Evolutionary conservation across 2,113 vertebrate genomes (phyloP).

Genomic region (Alexandromys fortis): DNA sequence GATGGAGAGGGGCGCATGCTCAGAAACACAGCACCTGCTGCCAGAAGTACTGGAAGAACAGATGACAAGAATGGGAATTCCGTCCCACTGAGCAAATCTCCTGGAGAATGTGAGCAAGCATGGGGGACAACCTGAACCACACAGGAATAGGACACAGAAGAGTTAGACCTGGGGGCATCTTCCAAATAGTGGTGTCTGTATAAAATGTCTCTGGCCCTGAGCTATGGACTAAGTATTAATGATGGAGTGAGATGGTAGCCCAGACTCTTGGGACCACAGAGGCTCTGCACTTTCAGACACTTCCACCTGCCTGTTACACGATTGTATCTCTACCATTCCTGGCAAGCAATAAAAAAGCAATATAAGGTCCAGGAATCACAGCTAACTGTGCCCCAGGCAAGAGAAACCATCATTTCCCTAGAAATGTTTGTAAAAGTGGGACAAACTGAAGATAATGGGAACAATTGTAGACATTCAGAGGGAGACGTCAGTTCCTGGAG

Average conservation of each 20-base stretch:
- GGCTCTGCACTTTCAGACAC: not conserved
- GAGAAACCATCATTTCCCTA: conserved; percentile 47
- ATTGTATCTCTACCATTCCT: not conserved
- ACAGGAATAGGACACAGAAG: not conserved
- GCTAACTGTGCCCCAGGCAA: conserved; percentile 27
- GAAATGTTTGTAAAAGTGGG: conserved; percentile 61
- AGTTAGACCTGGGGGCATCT: not conserved
- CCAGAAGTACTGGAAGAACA: not conserved
- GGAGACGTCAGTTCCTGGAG: conserved; percentile 17
- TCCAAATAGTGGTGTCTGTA: not conserved
- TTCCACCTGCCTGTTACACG: not conserved
- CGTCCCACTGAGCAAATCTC: not conserved
- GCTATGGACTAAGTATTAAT: not conserved
- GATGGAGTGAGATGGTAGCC: not conserved
- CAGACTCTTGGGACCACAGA: not conserved
- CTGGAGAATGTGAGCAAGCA: not conserved
- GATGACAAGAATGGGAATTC: not conserved
- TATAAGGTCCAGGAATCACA: conserved; percentile 10
- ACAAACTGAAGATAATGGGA: not conserved
- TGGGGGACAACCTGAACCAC: not conserved
- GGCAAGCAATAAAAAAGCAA: conserved; percentile 42
- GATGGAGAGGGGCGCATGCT: not conserved
- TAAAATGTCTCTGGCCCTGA: not conserved
- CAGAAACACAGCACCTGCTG: not conserved
- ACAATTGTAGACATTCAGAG: conserved; percentile 46